phyloP scores from a whole-genome alignment of 2,797 vertebrate genomes.

The Acropternis orthonyx region DNA sequence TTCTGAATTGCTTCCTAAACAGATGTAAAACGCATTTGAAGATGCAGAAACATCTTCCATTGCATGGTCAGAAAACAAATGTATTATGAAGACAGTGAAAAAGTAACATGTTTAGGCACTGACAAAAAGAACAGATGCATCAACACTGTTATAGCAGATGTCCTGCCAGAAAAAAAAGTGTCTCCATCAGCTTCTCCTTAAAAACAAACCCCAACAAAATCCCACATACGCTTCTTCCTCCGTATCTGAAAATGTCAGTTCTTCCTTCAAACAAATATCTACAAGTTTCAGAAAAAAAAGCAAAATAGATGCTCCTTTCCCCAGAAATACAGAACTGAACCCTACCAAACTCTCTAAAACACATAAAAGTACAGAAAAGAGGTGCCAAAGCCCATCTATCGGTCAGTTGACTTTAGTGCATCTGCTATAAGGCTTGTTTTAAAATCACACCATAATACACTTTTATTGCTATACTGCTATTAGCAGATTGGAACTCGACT shows the following conservation, averaged over 20 bases:
- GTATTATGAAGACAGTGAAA: not conserved
- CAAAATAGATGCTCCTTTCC: fast-evolving
- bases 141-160: not conserved
- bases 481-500: not conserved
- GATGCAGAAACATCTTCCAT: not conserved
- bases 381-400: not conserved
- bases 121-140: not conserved
- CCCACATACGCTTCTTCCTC: fast-evolving
- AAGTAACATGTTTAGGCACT: not conserved
- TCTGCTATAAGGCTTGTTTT: not conserved
- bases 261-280: not conserved
- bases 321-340: not conserved
- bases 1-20: not conserved
- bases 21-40: not conserved
- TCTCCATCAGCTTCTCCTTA: not conserved
- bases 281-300: not conserved
- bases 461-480: not conserved
- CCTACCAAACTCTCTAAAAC: not conserved
- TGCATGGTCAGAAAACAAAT: not conserved
- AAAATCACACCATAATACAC: not conserved
- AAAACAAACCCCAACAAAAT: not conserved
- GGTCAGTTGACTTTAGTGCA: not conserved
- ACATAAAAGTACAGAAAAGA: not conserved
- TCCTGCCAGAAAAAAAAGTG: not conserved
- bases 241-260: not conserved